Conservation (phyloP, 2,888 invertebrate species). For the Smittia sp. region DNA sequence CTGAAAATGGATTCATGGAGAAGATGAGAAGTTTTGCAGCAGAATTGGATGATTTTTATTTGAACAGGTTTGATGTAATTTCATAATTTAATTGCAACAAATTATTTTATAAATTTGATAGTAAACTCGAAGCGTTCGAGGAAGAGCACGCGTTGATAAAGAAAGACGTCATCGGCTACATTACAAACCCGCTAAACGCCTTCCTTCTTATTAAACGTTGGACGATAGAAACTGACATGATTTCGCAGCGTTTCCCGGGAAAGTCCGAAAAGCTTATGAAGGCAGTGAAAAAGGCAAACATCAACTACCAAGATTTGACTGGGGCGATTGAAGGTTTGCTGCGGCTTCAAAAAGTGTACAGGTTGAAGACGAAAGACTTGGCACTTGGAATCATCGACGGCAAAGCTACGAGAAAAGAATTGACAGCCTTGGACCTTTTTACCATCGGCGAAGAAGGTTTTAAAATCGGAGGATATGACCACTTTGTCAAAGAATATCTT, state of each 20-base stretch:
- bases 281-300: background rate
- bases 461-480: background rate
- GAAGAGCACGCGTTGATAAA: background rate
- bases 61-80: background rate
- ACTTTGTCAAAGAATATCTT: background rate
- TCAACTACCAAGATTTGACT: background rate
- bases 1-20: background rate
- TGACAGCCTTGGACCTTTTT: background rate
- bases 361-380: background rate
- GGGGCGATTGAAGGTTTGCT: conserved; percentile 11
- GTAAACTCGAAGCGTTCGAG: background rate
- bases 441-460: background rate
- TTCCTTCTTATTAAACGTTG: conserved; percentile 14
- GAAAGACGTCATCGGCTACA: background rate
- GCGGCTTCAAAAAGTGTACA: conserved; percentile 2
- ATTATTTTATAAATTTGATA: background rate
- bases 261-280: background rate
- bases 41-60: background rate
- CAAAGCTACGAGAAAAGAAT: background rate
- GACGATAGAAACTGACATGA: background rate
- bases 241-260: background rate
- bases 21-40: background rate
- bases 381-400: conserved; percentile 3
- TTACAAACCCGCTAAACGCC: conserved; percentile 21
- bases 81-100: too few relatives aligned